Conservation (phyloP, 2,888 invertebrate species). For the Hanleya hanleyi region DNA sequence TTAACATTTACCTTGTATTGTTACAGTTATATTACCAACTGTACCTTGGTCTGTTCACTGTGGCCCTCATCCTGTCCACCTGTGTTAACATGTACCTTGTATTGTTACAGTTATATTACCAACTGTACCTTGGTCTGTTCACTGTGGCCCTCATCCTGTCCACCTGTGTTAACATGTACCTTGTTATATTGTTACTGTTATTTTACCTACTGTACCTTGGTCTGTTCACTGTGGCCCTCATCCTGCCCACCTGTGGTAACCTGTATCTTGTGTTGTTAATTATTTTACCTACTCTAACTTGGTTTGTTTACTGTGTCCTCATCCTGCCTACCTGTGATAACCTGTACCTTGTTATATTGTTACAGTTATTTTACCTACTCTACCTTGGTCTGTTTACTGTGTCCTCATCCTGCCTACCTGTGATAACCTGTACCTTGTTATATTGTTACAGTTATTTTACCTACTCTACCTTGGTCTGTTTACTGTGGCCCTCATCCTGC, state of each 20-base stretch:
- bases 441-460: constrained; percentile 50
- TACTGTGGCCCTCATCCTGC: constrained; percentile 66
- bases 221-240: constrained; percentile 58
- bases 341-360: too few species aligned
- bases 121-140: constrained; percentile 54
- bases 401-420: neutral
- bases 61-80: constrained; percentile 70
- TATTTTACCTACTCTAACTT: too few species aligned
- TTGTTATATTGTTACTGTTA: constrained; percentile 58
- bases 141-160: constrained; percentile 68
- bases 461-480: constrained; percentile 55
- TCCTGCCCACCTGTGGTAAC: constrained; percentile 73
- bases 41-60: constrained; percentile 55
- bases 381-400: too few species aligned
- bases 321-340: too few species aligned
- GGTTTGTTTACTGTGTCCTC: too few species aligned
- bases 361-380: too few species aligned
- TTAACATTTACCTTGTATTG: neutral
- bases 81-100: constrained; percentile 72
- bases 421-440: too few species aligned
- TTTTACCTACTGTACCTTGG: constrained; percentile 57
- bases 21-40: constrained; percentile 56
- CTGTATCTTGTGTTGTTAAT: constrained; percentile 67
- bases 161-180: constrained; percentile 71
- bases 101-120: constrained; percentile 51